Conservation (phyloP, 2,888 invertebrate genomes). For the Aleiodes leptofemur region DNA sequence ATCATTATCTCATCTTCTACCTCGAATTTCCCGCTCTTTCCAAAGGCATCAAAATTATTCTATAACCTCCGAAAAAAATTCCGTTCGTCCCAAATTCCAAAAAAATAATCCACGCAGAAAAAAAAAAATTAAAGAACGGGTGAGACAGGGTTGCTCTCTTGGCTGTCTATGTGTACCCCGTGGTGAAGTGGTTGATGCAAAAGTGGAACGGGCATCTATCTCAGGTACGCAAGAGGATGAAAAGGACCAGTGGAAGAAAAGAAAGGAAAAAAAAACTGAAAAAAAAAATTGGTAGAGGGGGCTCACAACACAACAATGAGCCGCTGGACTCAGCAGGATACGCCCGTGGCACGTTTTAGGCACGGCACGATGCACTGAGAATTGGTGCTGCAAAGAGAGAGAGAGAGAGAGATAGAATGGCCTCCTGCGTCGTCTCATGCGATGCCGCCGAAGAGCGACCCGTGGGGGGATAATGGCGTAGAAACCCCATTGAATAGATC, state of each 20-base stretch:
- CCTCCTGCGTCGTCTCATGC: slow-evolving; percentile 55
- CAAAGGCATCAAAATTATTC: too few relatives aligned
- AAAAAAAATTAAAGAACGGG: slow-evolving; percentile 13
- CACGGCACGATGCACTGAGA: slow-evolving; percentile 56
- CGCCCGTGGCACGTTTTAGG: slow-evolving; percentile 64
- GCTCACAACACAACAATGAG: slow-evolving; percentile 66
- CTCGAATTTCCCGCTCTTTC: too few relatives aligned
- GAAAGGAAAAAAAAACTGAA: slow-evolving; percentile 42
- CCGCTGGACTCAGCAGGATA: slow-evolving; percentile 66
- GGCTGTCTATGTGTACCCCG: slow-evolving; percentile 36
- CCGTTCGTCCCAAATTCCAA: not conserved
- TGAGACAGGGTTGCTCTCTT: slow-evolving; percentile 46
- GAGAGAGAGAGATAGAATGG: slow-evolving; percentile 33
- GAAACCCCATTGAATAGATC: slow-evolving; percentile 74
- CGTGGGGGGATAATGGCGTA: slow-evolving; percentile 69
- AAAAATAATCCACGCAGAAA: not conserved
- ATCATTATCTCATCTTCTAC: too few relatives aligned
- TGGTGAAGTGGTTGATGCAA: slow-evolving; percentile 40
- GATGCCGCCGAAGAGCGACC: slow-evolving; percentile 50
- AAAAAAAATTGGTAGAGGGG: slow-evolving; percentile 59
- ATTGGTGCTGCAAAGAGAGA: slow-evolving; percentile 15
- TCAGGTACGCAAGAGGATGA: slow-evolving; percentile 19
- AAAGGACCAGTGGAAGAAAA: slow-evolving; percentile 38
- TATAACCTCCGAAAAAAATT: too few relatives aligned
- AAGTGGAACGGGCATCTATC: slow-evolving; percentile 47